Evolutionary conservation across 2,888 invertebrate species (phyloP).

Genomic region (Andrena trimmerana): DNA sequence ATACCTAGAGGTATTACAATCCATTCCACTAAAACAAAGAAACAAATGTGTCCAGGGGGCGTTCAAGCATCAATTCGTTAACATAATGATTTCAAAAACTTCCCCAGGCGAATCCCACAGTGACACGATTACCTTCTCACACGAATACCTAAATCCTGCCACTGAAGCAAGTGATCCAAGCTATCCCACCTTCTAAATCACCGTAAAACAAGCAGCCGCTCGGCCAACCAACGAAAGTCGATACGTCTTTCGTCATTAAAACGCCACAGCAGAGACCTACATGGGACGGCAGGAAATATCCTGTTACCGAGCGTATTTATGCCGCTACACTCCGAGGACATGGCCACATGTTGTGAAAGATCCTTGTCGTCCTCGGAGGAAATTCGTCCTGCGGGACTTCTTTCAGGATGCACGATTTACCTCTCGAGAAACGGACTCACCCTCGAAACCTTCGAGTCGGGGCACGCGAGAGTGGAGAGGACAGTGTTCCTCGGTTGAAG

Average conservation of each 20-base stretch:
- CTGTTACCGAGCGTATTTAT: constrained; percentile 77
- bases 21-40: too few species aligned
- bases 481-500: constrained; percentile 4
- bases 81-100: too few species aligned
- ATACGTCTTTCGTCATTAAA: constrained; percentile 70
- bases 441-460: constrained; percentile 1
- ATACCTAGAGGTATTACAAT: too few species aligned
- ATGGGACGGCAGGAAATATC: constrained; percentile 75
- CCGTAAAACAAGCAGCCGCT: constrained; percentile 37
- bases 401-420: constrained; percentile 50
- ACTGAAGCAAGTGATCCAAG: not conserved
- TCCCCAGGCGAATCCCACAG: too few species aligned
- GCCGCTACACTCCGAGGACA: constrained; percentile 66
- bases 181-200: constrained; percentile 25
- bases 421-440: constrained; percentile 29
- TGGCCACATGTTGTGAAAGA: constrained; percentile 69
- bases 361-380: constrained; percentile 48
- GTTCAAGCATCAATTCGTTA: too few species aligned
- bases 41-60: too few species aligned
- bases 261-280: constrained; percentile 51
- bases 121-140: not conserved
- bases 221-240: constrained; percentile 53
- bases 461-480: constrained; percentile 2
- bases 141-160: not conserved
- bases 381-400: constrained; percentile 61